phyloP scores from a whole-genome alignment of 2,797 vertebrate species.

The Jordanella pulchra region DNA sequence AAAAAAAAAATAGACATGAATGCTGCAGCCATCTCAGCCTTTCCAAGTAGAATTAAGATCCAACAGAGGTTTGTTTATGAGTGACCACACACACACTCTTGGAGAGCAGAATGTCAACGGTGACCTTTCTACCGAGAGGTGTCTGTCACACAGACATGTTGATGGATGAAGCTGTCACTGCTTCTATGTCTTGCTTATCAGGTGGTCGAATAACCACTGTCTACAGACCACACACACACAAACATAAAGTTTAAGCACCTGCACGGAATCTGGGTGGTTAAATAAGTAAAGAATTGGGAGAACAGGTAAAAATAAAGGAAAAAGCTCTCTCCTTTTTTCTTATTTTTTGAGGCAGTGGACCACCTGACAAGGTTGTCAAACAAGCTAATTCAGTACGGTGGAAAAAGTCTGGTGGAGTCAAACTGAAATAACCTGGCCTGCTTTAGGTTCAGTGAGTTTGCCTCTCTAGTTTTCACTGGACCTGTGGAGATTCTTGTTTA shows the following conservation, averaged over 20 bases:
- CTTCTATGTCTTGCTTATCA: conserved; percentile 70
- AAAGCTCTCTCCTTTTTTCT: neutral
- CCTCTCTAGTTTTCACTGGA: neutral
- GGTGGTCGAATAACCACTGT: conserved; percentile 55
- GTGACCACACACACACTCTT: conserved; percentile 43
- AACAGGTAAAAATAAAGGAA: conserved; percentile 1
- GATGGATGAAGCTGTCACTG: conserved; percentile 78
- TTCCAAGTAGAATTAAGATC: conserved; percentile 27
- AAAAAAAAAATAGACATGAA: neutral
- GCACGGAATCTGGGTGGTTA: conserved; percentile 25
- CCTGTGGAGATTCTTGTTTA: neutral
- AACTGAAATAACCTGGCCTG: neutral
- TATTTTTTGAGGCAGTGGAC: conserved; percentile 21
- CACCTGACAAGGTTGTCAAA: conserved; percentile 34
- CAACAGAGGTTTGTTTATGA: conserved; percentile 44
- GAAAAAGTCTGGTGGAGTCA: conserved; percentile 6
- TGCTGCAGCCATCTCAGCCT: conserved; percentile 7
- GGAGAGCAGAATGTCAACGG: conserved; percentile 27
- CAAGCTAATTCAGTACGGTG: conserved; percentile 28
- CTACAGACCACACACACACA: conserved; percentile 62
- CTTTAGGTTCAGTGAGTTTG: conserved; percentile 6
- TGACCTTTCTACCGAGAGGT: conserved; percentile 66
- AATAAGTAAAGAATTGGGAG: conserved; percentile 13
- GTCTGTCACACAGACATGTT: conserved; percentile 65
- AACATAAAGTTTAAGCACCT: conserved; percentile 28